phyloP scores from a whole-genome alignment of 2,797 vertebrate species.

The Coreius guichenoti region DNA sequence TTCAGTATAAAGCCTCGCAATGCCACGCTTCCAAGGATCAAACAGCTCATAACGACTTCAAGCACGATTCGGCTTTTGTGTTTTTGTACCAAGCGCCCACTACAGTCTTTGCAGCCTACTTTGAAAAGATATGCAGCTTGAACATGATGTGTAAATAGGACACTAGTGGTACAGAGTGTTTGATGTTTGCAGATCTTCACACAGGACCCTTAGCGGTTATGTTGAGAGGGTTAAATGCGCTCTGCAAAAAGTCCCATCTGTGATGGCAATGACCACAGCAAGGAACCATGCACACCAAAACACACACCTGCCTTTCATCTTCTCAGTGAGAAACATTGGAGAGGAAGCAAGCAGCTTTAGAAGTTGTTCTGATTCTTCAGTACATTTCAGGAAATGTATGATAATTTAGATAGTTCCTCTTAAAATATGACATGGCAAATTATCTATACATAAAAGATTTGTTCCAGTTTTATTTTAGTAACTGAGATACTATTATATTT shows the following conservation, averaged over 20 bases:
- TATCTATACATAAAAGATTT: not conserved
- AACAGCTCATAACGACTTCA: not conserved
- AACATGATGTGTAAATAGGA: slow-evolving; percentile 32
- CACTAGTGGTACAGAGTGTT: slow-evolving; percentile 16
- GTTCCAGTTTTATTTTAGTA: not conserved
- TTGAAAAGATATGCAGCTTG: slow-evolving; percentile 1
- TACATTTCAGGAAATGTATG: not conserved
- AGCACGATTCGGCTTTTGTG: not conserved
- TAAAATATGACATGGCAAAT: not conserved
- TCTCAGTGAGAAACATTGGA: not conserved
- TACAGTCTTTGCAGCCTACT: slow-evolving; percentile 9
- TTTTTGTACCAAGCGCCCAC: not conserved
- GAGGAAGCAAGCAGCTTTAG: not conserved
- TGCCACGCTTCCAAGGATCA: not conserved
- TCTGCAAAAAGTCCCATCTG: slow-evolving; percentile 19
- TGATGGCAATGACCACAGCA: slow-evolving; percentile 31
- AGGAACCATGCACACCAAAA: slow-evolving; percentile 8
- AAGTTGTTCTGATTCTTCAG: not conserved
- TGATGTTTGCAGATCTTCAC: slow-evolving; percentile 41
- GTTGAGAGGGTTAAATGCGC: not conserved
- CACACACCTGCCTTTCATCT: slow-evolving; percentile 20
- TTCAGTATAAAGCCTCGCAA: slow-evolving; percentile 1
- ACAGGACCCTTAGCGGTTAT: slow-evolving; percentile 23
- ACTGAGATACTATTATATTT: too few species aligned
- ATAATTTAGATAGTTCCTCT: not conserved